A percentile compares a stretch with the other conserved stretches of the same genome.
Evolutionary conservation across 1,140 invertebrate species (phyloP).

Genomic region (Bombus breviceps): DNA sequence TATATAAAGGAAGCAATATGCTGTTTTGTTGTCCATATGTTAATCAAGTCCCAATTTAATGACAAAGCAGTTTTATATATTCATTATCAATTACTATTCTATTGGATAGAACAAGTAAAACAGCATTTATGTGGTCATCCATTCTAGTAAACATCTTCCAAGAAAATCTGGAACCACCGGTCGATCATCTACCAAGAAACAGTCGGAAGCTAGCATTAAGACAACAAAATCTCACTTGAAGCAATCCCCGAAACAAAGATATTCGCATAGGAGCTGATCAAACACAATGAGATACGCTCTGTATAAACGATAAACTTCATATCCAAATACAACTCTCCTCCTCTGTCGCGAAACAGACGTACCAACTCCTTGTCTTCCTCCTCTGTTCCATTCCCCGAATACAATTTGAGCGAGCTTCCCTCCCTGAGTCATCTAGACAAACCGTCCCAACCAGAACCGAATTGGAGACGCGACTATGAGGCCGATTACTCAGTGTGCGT

Average conservation of each 20-base stretch:
- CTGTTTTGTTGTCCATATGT: too few species aligned
- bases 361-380: neutral
- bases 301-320: slow-evolving; percentile 8
- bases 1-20: too few species aligned
- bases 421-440: neutral
- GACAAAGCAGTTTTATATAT: neutral
- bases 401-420: neutral
- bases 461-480: neutral
- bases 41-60: neutral
- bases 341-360: neutral
- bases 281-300: neutral
- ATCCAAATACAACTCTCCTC: neutral
- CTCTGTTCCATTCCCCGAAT: neutral
- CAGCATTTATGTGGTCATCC: neutral
- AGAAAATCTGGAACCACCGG: too few species aligned
- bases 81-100: neutral
- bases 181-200: neutral
- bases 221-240: neutral
- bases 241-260: neutral
- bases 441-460: neutral
- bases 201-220: neutral
- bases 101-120: neutral
- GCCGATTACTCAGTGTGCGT: slow-evolving; percentile 3
- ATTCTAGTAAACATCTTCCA: neutral
- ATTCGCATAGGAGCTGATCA: neutral